Evolutionary conservation across 2,797 vertebrate species (phyloP).

Genomic region (Lerista edwardsae): DNA sequence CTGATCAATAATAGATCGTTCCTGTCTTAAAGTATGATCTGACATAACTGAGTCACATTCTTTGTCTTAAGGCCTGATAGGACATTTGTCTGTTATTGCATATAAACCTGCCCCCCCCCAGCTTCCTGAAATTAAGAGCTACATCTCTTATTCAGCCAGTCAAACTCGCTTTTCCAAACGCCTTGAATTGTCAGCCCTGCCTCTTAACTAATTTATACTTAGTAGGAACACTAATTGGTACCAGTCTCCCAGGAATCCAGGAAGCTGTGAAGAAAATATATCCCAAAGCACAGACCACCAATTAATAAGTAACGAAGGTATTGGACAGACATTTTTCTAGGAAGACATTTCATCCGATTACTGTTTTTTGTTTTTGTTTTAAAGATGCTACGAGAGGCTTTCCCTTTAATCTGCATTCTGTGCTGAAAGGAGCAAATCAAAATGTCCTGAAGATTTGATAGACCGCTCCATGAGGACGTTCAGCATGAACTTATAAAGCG

Average conservation of each 20-base stretch:
- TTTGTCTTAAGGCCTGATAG: constrained; percentile 17
- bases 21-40: not conserved
- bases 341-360: constrained; percentile 29
- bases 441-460: constrained; percentile 24
- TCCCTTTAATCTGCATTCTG: constrained; percentile 26
- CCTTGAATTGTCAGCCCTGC: constrained; percentile 27
- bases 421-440: constrained; percentile 9
- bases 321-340: constrained; percentile 21
- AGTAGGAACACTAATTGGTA: constrained; percentile 54
- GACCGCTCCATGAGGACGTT: constrained; percentile 15
- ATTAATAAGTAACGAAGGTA: constrained; percentile 55
- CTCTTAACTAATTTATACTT: constrained; percentile 41
- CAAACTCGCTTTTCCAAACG: constrained; percentile 40
- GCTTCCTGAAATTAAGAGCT: constrained; percentile 30
- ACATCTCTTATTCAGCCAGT: constrained; percentile 42
- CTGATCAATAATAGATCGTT: not conserved
- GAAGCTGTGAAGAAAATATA: constrained; percentile 49
- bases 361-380: not conserved
- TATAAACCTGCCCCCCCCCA: not conserved
- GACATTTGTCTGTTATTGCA: constrained; percentile 28
- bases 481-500: constrained; percentile 11
- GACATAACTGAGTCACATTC: constrained; percentile 6
- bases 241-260: constrained; percentile 28
- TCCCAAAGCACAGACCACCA: constrained; percentile 41
- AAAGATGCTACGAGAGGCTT: constrained; percentile 8